Percentiles rank a stretch among this genome's conserved stretches.
phyloP scores from a whole-genome alignment of 2,113 vertebrate species.

The Percopsis transmontana region DNA sequence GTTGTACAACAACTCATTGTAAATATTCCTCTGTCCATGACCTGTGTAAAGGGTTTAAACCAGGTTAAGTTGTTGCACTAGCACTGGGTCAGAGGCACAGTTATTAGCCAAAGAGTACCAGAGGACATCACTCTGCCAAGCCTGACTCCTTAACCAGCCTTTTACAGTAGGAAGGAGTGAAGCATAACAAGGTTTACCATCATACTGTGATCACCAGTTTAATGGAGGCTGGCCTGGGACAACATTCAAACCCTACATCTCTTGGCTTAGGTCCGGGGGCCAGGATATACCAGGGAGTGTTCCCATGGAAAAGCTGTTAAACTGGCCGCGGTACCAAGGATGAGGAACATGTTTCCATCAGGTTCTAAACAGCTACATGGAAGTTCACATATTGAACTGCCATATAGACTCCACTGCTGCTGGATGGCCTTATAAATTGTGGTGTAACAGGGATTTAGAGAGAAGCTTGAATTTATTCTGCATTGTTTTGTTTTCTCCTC shows the following conservation, averaged over 20 bases:
- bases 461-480: constrained; percentile 1
- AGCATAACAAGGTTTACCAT: constrained; percentile 70
- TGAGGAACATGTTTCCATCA: constrained; percentile 75
- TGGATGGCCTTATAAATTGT: constrained; percentile 4
- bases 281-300: constrained; percentile 51
- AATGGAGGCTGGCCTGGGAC: constrained; percentile 54
- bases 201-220: constrained; percentile 68
- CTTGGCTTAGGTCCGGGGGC: constrained; percentile 50
- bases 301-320: constrained; percentile 76
- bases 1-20: too few species aligned
- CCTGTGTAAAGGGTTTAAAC: neutral
- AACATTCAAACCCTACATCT: constrained; percentile 71
- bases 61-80: neutral
- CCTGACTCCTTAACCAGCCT: constrained; percentile 57
- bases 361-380: constrained; percentile 42
- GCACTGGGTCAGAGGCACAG: constrained; percentile 18
- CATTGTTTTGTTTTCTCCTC: neutral
- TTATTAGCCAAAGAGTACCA: constrained; percentile 8
- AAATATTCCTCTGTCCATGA: neutral
- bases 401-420: constrained; percentile 19
- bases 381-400: constrained; percentile 35
- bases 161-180: constrained; percentile 76
- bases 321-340: constrained; percentile 50
- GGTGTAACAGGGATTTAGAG: constrained; percentile 1
- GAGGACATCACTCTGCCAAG: constrained; percentile 20